A percentile compares a stretch with the other conserved stretches of the same genome.
These are phyloP conservation scores for Hormaphis cornu DNA, from an alignment of 1,140 invertebrate species.

Conservation along the genomic window DNA sequence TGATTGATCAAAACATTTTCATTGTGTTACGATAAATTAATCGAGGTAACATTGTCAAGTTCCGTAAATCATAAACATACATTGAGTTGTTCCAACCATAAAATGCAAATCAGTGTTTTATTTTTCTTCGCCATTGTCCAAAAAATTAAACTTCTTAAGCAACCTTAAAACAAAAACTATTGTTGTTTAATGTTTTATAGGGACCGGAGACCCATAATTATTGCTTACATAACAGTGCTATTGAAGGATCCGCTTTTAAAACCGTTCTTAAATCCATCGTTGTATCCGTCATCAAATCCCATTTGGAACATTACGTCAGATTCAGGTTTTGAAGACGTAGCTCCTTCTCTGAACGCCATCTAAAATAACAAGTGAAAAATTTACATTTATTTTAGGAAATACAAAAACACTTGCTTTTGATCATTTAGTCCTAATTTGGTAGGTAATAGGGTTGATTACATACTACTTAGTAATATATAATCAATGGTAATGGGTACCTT, in stretches of 20 bases:
- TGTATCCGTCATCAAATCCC: constrained; percentile 4
- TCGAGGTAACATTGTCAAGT: too few species aligned
- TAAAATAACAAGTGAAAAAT: neutral
- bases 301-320: constrained; percentile 4
- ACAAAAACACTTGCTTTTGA: too few species aligned
- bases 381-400: neutral
- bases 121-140: neutral
- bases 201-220: neutral
- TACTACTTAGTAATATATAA: neutral
- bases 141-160: neutral
- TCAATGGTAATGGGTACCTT: neutral
- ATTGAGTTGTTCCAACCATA: too few species aligned
- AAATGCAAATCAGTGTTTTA: neutral
- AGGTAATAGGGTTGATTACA: too few species aligned
- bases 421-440: too few species aligned
- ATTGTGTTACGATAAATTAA: too few species aligned
- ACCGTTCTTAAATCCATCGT: neutral
- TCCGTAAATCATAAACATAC: too few species aligned
- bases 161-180: neutral
- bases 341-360: constrained; percentile 3
- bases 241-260: constrained; percentile 6
- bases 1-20: too few species aligned
- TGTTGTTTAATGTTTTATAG: neutral
- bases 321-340: neutral
- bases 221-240: neutral